Evolutionary conservation across 2,113 vertebrate genomes (phyloP).

Genomic region (Balaeniceps rex): DNA sequence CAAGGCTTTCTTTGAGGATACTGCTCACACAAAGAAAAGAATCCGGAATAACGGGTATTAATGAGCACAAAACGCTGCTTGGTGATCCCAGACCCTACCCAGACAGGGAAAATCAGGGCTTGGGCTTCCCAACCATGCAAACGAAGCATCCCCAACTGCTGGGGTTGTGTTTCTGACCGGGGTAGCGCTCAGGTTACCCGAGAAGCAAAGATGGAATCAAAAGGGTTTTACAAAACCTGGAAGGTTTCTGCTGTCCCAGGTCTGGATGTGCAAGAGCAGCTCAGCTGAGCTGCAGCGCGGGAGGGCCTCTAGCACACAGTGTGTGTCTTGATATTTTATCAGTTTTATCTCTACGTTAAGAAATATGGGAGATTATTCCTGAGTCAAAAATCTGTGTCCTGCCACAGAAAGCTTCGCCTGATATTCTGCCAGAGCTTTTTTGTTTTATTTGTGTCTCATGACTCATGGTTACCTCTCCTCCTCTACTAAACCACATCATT

Average conservation of each 20-base stretch:
- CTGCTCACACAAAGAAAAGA: neutral
- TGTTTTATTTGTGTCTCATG: neutral
- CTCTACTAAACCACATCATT: neutral
- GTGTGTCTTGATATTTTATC: no score
- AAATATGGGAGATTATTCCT: neutral
- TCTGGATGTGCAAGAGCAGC: neutral
- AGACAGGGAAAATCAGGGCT: neutral
- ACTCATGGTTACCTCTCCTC: no score
- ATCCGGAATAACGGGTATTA: neutral
- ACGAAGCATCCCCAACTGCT: neutral
- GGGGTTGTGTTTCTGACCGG: neutral
- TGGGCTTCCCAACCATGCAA: neutral
- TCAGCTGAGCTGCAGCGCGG: neutral
- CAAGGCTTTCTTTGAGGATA: neutral
- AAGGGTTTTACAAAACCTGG: neutral
- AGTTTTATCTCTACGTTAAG: neutral
- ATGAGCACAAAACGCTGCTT: neutral
- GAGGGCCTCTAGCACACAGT: fast-evolving
- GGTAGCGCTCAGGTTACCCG: fast-evolving
- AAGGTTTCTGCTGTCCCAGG: neutral
- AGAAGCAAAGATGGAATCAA: no score
- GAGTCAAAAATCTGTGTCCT: neutral
- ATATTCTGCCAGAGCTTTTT: neutral
- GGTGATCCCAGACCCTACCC: neutral
- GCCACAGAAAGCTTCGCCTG: neutral